Base-by-base conservation (phyloP, 2,113 vertebrate species). In the Arothron firmamentum region DNA sequence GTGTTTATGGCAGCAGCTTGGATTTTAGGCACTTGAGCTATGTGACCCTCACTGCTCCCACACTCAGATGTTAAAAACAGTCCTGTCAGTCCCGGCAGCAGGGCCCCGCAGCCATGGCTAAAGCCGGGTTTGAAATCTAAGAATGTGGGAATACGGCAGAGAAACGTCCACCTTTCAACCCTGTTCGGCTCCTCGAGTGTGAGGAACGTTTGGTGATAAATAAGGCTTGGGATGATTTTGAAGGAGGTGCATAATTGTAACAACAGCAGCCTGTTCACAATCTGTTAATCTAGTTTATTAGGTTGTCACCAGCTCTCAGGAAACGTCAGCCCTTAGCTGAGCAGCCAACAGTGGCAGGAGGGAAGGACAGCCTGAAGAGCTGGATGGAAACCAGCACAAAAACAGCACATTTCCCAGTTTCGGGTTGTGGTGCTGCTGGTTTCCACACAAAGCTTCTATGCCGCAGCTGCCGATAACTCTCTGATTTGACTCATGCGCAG, bases 1-100 rank as follows among this genome's bases (percentile, higher is more conserved):
- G 79, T 70, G 85, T 84, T 85, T 62, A 85, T 69, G 62, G 66
- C 55, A 31, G 67, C 63, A 72, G 56, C 74, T 80, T 76, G 63
- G 68, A 59, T 59, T 68, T 69, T 62, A 65, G 63, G 70, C 58
- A 9, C 74, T 76, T 43, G 18, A 61, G 60, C 52, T 56, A 56
- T 67, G 68, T 41, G 65, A 75, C 62, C 53, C 45, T 56, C 25
- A 21, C 52, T 1, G 21, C 38, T 63, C 56, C 63, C 59, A 31
- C 43, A 15, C 54, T 57, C 10, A 7, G 11, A 17, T 31, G 25
- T 31, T 46, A 54, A 57, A 68, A 69, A 46, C 48, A 59, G 47
- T 15, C 19, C 49, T 34, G 7, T 74, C 47, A 59, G 61, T 56
- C 56, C 59, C 65, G 4, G 1, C 34, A 10, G 52, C 9, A 1